Evolutionary conservation across 2,797 vertebrate species (phyloP), one percentile per base, ranked within the genome.

Genomic region (Microctenopoma steveboyesi): DNA sequence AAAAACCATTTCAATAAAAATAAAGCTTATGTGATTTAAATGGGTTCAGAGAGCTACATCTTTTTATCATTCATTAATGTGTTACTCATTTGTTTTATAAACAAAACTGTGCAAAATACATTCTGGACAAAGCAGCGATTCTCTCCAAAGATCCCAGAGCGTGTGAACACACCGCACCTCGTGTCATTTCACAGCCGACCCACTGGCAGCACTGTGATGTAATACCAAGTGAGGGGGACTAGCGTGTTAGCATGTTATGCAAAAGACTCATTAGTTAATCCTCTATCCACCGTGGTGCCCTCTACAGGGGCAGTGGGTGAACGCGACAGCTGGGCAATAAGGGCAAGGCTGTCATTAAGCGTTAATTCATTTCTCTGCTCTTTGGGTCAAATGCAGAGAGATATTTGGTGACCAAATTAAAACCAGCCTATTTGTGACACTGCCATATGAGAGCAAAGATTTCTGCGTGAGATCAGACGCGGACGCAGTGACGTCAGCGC

Each of bases 231-330:
- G 51, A 49, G 64, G 22, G 22, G 54, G 72, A 37, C 5, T 13
- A 53, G 35, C 55, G 40, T 10, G 46, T 57, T 60, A 57, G 46
- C 14, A 40, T 60, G 56, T 78, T 76, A 80, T 15, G 72, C 67
- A 84, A 86, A 83, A 82, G 25, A 49, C 51, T 79, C 47, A 22
- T 68, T 62, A 66, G 22, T 61, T 83, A 76, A 87, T 75, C 81
- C 58, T 58, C 25, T 12, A 2, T 75, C 37, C 53, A 56, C 27
- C 6, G 5, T 5, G 12, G 13, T 6, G 46, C 30, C 30, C 11
- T 55, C 16, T 30, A 49, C 2, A 10, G 72, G 76, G 84, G 69
- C 71, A 84, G 77, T 62, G 69, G 75, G 66, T 11, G 50, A 79
- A 67, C 51, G 54, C 52, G 74, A 76, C 81, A 89, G 79, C 52